Evolutionary conservation across 2,797 vertebrate species (phyloP).

Genomic region (Squalus acanthias): DNA sequence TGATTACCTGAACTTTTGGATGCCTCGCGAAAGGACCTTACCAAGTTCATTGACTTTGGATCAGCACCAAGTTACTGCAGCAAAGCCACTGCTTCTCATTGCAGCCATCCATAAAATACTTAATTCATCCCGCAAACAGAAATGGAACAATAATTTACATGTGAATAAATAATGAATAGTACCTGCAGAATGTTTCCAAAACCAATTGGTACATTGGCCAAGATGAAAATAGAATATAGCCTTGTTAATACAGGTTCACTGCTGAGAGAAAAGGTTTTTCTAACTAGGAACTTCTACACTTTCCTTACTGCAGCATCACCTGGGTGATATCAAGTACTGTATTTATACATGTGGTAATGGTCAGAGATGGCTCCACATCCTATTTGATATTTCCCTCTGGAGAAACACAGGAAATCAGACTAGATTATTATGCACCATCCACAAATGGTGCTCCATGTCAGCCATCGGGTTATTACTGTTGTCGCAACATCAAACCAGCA

Average conservation of each 20-base stretch:
- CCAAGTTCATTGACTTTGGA: background rate
- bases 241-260: background rate
- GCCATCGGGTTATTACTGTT: too few relatives aligned
- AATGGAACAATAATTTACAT: background rate
- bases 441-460: too few relatives aligned
- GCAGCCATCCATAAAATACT: background rate
- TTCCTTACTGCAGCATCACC: background rate
- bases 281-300: background rate
- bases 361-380: background rate
- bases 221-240: background rate
- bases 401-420: too few relatives aligned
- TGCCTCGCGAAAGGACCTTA: background rate
- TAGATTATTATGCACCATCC: too few relatives aligned
- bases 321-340: background rate
- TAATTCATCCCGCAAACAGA: background rate
- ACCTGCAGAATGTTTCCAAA: background rate
- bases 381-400: background rate
- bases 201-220: background rate
- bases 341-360: background rate
- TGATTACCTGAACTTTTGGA: background rate
- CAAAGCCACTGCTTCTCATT: background rate
- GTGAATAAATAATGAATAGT: background rate
- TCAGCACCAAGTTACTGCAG: background rate
- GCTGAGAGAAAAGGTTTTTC: too few relatives aligned
- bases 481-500: too few relatives aligned